These are phyloP conservation scores for Dryobates pubescens DNA, from an alignment of 2,797 vertebrate genomes.

Conservation along the genomic window DNA sequence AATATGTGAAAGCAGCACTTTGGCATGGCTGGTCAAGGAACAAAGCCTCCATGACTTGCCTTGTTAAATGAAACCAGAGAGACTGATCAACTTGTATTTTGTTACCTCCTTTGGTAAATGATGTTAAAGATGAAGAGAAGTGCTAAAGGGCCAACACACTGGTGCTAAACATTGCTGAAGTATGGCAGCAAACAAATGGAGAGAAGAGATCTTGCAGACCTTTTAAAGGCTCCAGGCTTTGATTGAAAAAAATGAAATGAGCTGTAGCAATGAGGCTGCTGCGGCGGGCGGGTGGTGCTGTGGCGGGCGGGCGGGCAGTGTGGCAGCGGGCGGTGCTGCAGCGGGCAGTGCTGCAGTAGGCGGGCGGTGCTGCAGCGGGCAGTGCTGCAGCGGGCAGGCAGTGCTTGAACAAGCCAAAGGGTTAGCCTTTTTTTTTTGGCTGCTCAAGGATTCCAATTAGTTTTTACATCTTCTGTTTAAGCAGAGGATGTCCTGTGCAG, in stretches of 20 bases:
- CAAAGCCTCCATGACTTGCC: constrained; percentile 63
- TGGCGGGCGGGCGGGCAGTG: too few relatives aligned
- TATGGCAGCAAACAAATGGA: constrained; percentile 20
- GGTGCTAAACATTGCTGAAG: constrained; percentile 9
- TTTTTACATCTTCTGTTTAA: not conserved
- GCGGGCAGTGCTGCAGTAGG: too few relatives aligned
- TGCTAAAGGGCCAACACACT: constrained; percentile 17
- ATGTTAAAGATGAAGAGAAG: constrained; percentile 63
- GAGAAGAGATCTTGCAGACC: not conserved
- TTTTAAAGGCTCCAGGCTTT: not conserved
- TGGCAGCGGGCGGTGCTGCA: too few relatives aligned
- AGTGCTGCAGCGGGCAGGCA: constrained; percentile 13
- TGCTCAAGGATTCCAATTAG: not conserved
- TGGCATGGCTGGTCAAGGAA: constrained; percentile 64
- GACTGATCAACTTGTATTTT: constrained; percentile 63
- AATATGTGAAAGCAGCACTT: constrained; percentile 71
- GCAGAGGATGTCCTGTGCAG: not conserved
- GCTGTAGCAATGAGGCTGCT: not conserved
- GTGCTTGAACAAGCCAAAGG: not conserved
- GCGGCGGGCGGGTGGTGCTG: too few relatives aligned
- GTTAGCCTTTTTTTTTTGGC: not conserved
- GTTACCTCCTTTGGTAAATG: constrained; percentile 67
- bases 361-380: too few relatives aligned
- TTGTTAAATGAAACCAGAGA: constrained; percentile 73
- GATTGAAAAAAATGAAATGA: constrained; percentile 40